These are phyloP conservation scores for Eonycteris spelaea DNA, from an alignment of 2,113 vertebrate genomes.

Conservation along the genomic window DNA sequence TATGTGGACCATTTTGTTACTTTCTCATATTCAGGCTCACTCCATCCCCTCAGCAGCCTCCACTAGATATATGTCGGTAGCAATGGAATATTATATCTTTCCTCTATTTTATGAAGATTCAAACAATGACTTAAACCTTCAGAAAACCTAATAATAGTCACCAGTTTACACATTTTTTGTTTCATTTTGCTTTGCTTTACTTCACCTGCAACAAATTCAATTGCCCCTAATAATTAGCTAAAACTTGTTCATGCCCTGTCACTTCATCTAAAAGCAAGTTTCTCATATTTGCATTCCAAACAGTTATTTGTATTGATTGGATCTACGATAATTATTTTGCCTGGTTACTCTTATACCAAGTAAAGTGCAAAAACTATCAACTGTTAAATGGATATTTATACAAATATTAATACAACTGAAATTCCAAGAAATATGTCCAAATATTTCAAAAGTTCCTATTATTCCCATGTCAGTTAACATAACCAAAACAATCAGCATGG, in stretches of 20 bases:
- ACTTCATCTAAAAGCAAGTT: constrained; percentile 53
- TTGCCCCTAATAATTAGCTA: constrained; percentile 41
- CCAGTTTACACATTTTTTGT: background rate
- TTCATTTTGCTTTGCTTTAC: background rate
- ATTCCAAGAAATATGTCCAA: background rate
- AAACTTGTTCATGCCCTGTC: constrained; percentile 36
- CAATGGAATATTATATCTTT: background rate
- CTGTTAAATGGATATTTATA: background rate
- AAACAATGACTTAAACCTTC: background rate
- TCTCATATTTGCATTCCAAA: constrained; percentile 29
- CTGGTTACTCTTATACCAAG: background rate
- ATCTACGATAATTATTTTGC: background rate
- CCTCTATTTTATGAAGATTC: background rate
- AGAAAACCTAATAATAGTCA: background rate
- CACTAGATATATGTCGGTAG: background rate
- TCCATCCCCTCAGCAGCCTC: background rate
- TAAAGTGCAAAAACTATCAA: background rate
- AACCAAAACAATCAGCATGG: background rate
- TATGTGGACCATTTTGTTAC: background rate
- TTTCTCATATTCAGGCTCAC: background rate
- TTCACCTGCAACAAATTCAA: background rate
- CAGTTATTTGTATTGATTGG: constrained; percentile 35
- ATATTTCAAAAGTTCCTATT: background rate
- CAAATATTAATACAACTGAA: background rate
- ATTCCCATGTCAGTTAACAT: background rate